Conservation (phyloP, 2,113 vertebrate genomes). For the Microtus richardsoni region DNA sequence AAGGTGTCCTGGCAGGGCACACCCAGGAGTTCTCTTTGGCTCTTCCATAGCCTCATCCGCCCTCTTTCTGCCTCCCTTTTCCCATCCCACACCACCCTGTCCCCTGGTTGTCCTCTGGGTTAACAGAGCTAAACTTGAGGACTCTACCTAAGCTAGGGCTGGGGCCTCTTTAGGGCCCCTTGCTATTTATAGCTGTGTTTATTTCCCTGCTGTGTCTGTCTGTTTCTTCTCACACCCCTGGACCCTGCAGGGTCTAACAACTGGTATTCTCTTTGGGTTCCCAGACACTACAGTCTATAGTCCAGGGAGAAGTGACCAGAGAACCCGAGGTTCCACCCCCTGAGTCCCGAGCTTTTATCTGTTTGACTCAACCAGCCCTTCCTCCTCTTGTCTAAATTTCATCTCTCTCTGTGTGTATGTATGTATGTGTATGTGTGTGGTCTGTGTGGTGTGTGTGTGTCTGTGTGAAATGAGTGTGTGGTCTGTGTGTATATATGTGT, state of each 20-base stretch:
- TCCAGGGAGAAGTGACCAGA: background rate
- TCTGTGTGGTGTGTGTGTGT: background rate
- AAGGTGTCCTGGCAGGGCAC: background rate
- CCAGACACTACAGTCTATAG: background rate
- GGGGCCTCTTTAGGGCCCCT: accelerated
- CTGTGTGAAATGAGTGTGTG: background rate
- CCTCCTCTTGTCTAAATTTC: background rate
- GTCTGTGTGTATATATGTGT: no score
- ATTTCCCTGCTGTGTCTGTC: background rate
- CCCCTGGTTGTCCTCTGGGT: background rate
- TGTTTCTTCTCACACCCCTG: background rate
- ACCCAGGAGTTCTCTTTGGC: background rate
- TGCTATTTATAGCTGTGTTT: background rate
- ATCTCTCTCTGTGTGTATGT: background rate
- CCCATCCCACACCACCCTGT: background rate
- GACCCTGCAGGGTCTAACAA: no score
- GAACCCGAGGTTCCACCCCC: background rate
- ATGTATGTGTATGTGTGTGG: background rate
- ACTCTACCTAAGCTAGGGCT: background rate
- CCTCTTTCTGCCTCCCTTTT: accelerated
- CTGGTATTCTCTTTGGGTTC: background rate
- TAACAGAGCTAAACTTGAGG: background rate
- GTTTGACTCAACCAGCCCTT: background rate
- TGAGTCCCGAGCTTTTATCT: background rate
- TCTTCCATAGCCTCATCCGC: background rate